Base-by-base conservation (phyloP, 2,113 vertebrate species). In the Penelope pileata region DNA sequence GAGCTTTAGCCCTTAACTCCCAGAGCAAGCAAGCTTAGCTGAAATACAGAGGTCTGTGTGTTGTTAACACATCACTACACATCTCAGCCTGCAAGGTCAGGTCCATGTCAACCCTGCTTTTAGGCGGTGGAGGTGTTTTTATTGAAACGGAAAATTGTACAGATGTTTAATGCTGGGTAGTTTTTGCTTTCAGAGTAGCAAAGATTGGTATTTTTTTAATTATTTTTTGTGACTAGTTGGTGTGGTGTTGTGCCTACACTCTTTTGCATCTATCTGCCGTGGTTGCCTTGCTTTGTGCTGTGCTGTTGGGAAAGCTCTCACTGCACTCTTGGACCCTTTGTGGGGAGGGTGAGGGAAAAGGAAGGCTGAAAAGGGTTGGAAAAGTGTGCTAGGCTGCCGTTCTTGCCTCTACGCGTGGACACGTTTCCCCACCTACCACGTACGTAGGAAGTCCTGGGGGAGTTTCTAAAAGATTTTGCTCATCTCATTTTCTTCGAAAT, bases 391-490 rank as follows among this genome's bases (percentile, higher is more conserved):
- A 64, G 43, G 45, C 34, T 51, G 50, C 50, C 56, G 64, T 69
- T 43, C 22, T 58, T 60, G 17, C 10, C 30, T 19, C 19, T 18
- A 32, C 12, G 23, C 12, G 13, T 23, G 24, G 22, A 50, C 23
- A 50, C 23, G 24, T 4, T 24, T 42, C 32, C 15, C 83, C n/a
- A 77, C 38, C n/a, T 76, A 50, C 29, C 56, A 12, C 45, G 12
- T 67, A 74, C 24, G 10, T 54, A 30, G 24, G 53, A 82, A 78
- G 11, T 48, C 74, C 62, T 23, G 32, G 13, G 26, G 58, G 27
- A 42, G 60, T 64, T 87, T 94, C 56, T 84, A 24, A 84, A 84
- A 42, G 15, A 59, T 89, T 81, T 77, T 54, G 26, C 92, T 94
- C 34, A 72, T 50, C 21, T 48, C 7, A 48, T 48, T 86, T 1